Evolutionary conservation across 2,797 vertebrate species (phyloP).

Genomic region (Xyrichtys novacula): DNA sequence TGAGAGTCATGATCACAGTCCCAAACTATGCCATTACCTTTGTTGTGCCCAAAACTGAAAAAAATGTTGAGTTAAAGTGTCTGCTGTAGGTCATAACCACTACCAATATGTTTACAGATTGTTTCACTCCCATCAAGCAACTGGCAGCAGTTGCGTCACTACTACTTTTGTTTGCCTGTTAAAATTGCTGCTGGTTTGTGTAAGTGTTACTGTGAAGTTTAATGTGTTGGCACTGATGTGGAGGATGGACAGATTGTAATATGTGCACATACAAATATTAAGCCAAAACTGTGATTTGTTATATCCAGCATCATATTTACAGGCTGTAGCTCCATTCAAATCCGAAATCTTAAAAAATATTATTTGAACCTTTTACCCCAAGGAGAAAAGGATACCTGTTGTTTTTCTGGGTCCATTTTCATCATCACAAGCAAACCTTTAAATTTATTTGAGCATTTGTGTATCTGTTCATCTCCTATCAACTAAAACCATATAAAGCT

Average conservation of each 20-base stretch:
- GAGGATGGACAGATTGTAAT: conserved; percentile 1
- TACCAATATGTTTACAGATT: conserved; percentile 31
- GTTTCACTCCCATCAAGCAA: not conserved
- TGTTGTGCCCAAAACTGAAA: not conserved
- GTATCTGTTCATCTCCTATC: conserved; percentile 1
- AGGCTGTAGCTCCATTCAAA: not conserved
- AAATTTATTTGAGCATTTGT: not conserved
- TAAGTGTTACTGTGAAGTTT: conserved; percentile 21
- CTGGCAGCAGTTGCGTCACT: conserved; percentile 1
- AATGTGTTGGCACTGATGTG: conserved; percentile 6
- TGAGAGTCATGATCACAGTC: not conserved
- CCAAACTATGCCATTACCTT: not conserved
- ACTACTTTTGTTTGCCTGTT: conserved; percentile 8
- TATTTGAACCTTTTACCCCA: not conserved
- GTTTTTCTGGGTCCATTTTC: not conserved
- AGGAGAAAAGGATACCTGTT: not conserved
- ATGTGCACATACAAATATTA: not conserved
- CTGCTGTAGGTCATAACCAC: not conserved
- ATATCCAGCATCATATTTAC: not conserved
- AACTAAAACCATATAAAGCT: not conserved
- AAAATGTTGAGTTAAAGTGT: no score
- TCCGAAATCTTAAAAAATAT: not conserved
- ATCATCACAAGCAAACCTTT: not conserved
- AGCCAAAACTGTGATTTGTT: no score
- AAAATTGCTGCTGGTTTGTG: conserved; percentile 12